Conservation (phyloP, 2,888 invertebrate genomes). For the Allolobophora icterica region DNA sequence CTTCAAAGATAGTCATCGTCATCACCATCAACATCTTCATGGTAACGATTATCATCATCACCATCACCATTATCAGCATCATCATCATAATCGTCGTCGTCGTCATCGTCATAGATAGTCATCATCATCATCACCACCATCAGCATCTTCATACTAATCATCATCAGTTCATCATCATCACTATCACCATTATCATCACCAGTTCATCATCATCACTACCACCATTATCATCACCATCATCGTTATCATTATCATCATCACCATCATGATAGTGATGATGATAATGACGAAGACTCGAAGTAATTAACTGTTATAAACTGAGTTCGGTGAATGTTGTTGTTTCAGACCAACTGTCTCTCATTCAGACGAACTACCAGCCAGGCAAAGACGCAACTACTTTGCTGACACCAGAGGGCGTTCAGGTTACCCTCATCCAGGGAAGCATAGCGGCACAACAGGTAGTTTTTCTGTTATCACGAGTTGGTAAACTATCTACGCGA, state of each 20-base stretch:
- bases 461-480: background rate
- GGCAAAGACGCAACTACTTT: slow-evolving; percentile 8
- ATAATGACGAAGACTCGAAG: background rate
- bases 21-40: slow-evolving; percentile 26
- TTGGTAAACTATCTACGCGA: too few species aligned
- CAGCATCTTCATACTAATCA: background rate
- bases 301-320: background rate
- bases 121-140: slow-evolving; percentile 20
- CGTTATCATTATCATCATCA: too few species aligned
- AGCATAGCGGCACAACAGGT: slow-evolving; percentile 12
- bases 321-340: background rate
- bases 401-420: slow-evolving; percentile 1
- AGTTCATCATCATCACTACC: too few species aligned
- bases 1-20: slow-evolving; percentile 21
- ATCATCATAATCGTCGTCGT: slow-evolving; percentile 20
- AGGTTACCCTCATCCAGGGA: slow-evolving; percentile 18
- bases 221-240: too few species aligned
- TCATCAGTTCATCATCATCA: too few species aligned
- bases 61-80: background rate
- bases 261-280: too few species aligned
- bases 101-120: slow-evolving; percentile 31
- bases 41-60: background rate
- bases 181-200: too few species aligned
- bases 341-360: slow-evolving; percentile 3
- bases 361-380: background rate